phyloP scores from a whole-genome alignment of 2,797 vertebrate genomes.

The Lophius americanus region DNA sequence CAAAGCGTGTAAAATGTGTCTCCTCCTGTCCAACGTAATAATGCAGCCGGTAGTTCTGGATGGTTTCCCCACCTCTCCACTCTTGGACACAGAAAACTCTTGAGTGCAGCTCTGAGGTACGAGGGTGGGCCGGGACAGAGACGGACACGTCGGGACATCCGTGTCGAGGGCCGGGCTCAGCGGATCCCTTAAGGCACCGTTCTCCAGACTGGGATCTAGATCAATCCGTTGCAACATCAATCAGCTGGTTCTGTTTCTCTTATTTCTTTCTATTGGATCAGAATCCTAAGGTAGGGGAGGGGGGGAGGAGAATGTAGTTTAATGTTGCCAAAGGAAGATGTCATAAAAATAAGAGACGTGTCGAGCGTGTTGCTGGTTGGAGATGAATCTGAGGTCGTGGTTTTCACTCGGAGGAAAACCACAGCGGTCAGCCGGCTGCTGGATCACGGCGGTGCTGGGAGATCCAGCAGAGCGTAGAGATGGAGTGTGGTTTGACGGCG shows the following conservation, averaged over 20 bases:
- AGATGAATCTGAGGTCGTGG: not conserved
- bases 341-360: not conserved
- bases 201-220: not conserved
- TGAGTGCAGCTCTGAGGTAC: not conserved
- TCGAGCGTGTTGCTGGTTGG: too few relatives aligned
- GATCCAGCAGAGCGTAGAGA: conserved; percentile 30
- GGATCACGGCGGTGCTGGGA: conserved; percentile 3
- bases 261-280: too few relatives aligned
- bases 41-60: not conserved
- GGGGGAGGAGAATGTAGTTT: not conserved
- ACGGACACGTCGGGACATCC: conserved; percentile 52
- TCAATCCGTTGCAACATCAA: conserved; percentile 23
- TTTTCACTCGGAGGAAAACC: not conserved
- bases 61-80: not conserved
- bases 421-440: not conserved
- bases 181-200: conserved; percentile 39
- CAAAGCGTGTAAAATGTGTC: too few relatives aligned
- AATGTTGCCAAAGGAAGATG: not conserved
- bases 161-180: conserved; percentile 12
- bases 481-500: conserved; percentile 14
- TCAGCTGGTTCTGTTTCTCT: not conserved
- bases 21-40: too few relatives aligned
- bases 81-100: not conserved
- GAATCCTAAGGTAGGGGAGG: not conserved
- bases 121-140: conserved; percentile 6